Conservation (phyloP, 2,113 vertebrate species). For the Psittacus erithacus region DNA sequence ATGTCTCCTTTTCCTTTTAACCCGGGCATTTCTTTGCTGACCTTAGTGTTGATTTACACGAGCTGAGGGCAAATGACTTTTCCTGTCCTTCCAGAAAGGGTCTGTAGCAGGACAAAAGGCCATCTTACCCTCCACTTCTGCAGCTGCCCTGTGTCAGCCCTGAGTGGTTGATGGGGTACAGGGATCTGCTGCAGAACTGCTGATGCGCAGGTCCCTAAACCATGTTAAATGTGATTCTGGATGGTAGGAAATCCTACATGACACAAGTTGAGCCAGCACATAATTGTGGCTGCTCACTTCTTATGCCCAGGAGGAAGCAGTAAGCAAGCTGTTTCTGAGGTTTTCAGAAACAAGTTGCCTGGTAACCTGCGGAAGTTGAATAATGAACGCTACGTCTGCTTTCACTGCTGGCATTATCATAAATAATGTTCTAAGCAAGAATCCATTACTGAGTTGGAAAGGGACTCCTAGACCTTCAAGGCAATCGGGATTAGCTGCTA, state of each 20-base stretch:
- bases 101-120: not conserved
- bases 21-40: not conserved
- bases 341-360: not conserved
- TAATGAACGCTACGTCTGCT: not conserved
- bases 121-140: not conserved
- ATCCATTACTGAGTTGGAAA: not conserved
- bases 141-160: not conserved
- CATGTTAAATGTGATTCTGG: not conserved
- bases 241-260: not conserved
- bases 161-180: not conserved
- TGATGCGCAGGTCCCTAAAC: not conserved
- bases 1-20: not conserved
- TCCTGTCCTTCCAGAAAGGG: not conserved
- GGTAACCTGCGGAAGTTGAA: not conserved
- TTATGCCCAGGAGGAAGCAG: not conserved
- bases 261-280: not conserved
- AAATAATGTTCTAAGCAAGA: not conserved
- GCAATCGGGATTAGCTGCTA: not conserved
- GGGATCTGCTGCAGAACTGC: not conserved
- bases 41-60: not conserved
- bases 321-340: not conserved
- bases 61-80: not conserved
- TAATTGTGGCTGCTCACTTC: not conserved
- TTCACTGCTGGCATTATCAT: not conserved
- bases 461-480: not conserved